Percentiles rank a stretch among this genome's conserved stretches.
Conservation (phyloP, 2,113 vertebrate genomes). For the Crocuta crocuta region DNA sequence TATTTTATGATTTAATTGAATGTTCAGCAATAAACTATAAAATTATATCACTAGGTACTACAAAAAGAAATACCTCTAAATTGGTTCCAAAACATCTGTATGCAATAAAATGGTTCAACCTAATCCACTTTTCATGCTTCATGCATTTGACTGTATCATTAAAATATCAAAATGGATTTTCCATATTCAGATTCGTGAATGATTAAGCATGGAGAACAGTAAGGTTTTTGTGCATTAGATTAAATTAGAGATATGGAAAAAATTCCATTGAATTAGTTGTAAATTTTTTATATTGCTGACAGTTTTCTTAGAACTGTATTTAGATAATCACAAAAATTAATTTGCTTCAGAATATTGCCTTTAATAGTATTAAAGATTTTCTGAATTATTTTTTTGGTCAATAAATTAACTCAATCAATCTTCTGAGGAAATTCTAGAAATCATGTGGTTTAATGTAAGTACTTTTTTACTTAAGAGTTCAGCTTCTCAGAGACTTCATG, state of each 20-base stretch:
- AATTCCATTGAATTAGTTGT: background rate
- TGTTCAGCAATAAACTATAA: constrained; percentile 46
- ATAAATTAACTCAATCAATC: background rate
- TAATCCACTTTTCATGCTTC: background rate
- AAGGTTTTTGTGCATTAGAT: background rate
- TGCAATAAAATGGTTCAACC: constrained; percentile 18
- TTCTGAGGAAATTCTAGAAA: background rate
- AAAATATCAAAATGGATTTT: constrained; percentile 25
- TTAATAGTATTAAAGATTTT: background rate
- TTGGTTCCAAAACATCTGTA: background rate
- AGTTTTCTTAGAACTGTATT: constrained; percentile 22
- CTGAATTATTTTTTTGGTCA: background rate
- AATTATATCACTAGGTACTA: constrained; percentile 48
- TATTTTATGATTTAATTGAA: constrained; percentile 68
- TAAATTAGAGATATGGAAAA: background rate
- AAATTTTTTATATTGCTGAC: background rate
- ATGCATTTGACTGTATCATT: constrained; percentile 7
- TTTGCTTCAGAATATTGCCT: background rate
- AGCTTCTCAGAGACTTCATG: background rate
- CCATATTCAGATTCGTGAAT: background rate
- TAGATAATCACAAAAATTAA: background rate
- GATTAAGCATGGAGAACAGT: background rate
- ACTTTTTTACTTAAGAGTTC: background rate
- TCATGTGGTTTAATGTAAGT: background rate
- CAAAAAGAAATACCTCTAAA: constrained; percentile 62